Percentiles rank a stretch among this genome's conserved stretches.
phyloP scores from a whole-genome alignment of 1,140 invertebrate species.

The Ips typographus region DNA sequence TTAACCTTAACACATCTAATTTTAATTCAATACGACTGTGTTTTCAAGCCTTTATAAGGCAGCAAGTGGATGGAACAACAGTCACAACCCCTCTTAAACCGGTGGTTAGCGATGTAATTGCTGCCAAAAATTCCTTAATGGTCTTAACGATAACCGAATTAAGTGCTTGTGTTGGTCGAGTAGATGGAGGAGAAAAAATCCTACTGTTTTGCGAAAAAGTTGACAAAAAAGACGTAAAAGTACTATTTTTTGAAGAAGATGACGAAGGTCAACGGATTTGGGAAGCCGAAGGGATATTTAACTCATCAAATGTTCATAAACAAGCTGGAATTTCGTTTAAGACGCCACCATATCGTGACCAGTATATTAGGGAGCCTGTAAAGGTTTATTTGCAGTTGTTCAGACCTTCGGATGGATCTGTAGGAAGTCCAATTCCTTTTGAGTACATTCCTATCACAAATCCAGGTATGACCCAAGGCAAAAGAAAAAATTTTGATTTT shows the following conservation, averaged over 20 bases:
- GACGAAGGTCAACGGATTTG: background rate
- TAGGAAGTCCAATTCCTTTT: slow-evolving; percentile 79
- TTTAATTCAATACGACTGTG: slow-evolving; percentile 90
- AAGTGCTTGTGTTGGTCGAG: slow-evolving; percentile 78
- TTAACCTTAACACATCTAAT: slow-evolving; percentile 77
- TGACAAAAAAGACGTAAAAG: slow-evolving; percentile 31
- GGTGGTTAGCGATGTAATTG: slow-evolving; percentile 89
- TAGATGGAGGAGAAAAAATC: slow-evolving; percentile 81
- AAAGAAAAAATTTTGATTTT: too few species aligned
- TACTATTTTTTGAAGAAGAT: background rate
- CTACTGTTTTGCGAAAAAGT: slow-evolving; percentile 93
- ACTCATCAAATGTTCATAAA: slow-evolving; percentile 88
- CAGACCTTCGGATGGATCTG: slow-evolving; percentile 79
- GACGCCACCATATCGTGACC: slow-evolving; percentile 73
- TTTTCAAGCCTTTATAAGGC: slow-evolving; percentile 90
- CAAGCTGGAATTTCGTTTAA: slow-evolving; percentile 87
- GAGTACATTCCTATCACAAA: slow-evolving; percentile 68
- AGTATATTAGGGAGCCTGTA: slow-evolving; percentile 71
- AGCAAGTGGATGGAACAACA: slow-evolving; percentile 74
- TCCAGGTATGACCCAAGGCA: too few species aligned
- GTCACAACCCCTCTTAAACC: slow-evolving; percentile 66
- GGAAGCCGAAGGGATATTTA: slow-evolving; percentile 65
- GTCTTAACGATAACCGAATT: slow-evolving; percentile 88
- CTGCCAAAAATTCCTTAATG: slow-evolving; percentile 94
- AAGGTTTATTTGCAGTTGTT: slow-evolving; percentile 80